Base-by-base conservation (phyloP, 2,888 invertebrate species). In the Nineta flava region DNA sequence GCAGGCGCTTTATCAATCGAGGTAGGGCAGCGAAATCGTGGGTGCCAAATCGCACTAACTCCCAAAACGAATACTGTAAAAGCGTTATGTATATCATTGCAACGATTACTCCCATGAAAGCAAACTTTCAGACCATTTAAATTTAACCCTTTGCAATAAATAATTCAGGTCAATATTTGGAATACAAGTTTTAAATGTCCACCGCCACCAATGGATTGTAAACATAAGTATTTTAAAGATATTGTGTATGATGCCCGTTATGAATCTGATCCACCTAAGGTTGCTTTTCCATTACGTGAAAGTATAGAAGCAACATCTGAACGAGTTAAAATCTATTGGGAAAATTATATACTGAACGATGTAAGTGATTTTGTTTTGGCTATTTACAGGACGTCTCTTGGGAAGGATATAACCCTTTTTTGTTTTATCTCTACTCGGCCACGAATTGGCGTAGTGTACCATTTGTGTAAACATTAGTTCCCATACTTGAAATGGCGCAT, bases 301-400 rank as follows among this genome's bases (percentile, higher is more conserved):
- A 88, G 90, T 16, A 68, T 91, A 50, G 84, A 87, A 61, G 71
- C 87, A 47, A 87, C 87, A 2, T 85, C 87, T 64, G 79, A 79
- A 53, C 75, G 91, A 46, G 86, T 87, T 2, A 67, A 87, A 56
- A 93, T 93, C 0, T 90, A 83, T 61, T 94, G 92, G 84, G 85
- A 90, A 63, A 70, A 86, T 61, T 75, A 79, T 42, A 80, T 96
- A 66, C 77, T 91, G 6, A 38, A 38, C n/a, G 38, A 38, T 15
- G 38, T 38, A 12, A n/a, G 38, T 26, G 19, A 19, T 4, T 19
- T 19, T 19, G 19, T 19, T 19, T 19, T 19, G 2, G n/a, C n/a
- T n/a, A n/a, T n/a, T n/a, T n/a, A n/a, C n/a, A n/a, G n/a, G n/a
- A n/a, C n/a, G n/a, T n/a, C n/a, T n/a, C n/a, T n/a, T n/a, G n/a